Conservation (phyloP, 2,888 invertebrate species). For the Athalia cordata region DNA sequence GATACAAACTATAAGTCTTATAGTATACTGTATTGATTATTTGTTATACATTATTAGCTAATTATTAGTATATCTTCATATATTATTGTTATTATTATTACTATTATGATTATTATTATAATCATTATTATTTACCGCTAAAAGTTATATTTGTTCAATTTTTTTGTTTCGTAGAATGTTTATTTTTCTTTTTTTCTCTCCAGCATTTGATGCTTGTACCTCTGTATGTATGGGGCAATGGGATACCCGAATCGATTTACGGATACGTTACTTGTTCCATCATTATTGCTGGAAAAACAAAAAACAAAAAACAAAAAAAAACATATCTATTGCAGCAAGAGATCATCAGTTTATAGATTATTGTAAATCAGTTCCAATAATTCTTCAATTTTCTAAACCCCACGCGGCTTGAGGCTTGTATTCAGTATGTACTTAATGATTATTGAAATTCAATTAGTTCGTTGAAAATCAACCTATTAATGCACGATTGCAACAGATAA, state of each 20-base stretch:
- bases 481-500: too few relatives aligned
- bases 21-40: slow-evolving; percentile 33
- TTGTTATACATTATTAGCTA: slow-evolving; percentile 36
- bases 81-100: slow-evolving; percentile 42
- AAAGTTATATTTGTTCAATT: slow-evolving; percentile 46
- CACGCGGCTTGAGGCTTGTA: too few relatives aligned
- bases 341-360: too few relatives aligned
- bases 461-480: too few relatives aligned
- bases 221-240: slow-evolving; percentile 1
- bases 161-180: slow-evolving; percentile 46
- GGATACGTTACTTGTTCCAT: too few relatives aligned
- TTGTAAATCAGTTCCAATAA: too few relatives aligned
- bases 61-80: slow-evolving; percentile 26
- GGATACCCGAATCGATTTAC: background rate
- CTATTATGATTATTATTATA: slow-evolving; percentile 44
- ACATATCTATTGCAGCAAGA: too few relatives aligned
- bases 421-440: too few relatives aligned
- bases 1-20: slow-evolving; percentile 13
- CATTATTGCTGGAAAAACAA: too few relatives aligned
- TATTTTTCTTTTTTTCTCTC: slow-evolving; percentile 36
- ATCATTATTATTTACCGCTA: slow-evolving; percentile 45
- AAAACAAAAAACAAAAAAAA: background rate
- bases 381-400: too few relatives aligned
- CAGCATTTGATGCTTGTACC: slow-evolving; percentile 45
- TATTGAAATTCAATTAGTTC: too few relatives aligned